These are phyloP conservation scores for Chroicocephalus ridibundus DNA, from an alignment of 2,113 vertebrate genomes.

Conservation along the genomic window DNA sequence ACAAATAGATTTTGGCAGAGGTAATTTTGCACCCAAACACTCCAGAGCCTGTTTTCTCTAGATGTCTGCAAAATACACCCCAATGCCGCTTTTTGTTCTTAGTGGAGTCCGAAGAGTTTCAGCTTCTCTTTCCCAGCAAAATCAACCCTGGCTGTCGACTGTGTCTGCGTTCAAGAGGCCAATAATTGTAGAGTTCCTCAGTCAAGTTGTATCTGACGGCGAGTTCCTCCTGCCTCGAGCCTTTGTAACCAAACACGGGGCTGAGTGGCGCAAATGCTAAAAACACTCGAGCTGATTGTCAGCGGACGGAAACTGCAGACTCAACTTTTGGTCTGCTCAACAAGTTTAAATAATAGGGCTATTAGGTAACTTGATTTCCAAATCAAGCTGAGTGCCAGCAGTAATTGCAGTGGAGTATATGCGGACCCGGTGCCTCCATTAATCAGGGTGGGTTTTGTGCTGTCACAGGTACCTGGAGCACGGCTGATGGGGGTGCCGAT, in stretches of 20 bases:
- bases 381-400: background rate
- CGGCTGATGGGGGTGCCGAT: background rate
- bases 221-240: background rate
- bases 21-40: constrained; percentile 1
- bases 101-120: background rate
- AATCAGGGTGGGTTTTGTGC: background rate
- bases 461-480: background rate
- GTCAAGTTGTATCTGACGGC: background rate
- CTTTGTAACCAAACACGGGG: background rate
- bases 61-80: background rate
- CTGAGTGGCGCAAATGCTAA: background rate
- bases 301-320: background rate
- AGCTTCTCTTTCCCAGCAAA: background rate
- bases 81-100: background rate
- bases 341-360: background rate
- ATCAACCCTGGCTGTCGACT: background rate
- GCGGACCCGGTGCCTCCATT: background rate
- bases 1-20: background rate
- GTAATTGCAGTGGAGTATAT: background rate
- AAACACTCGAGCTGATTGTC: background rate
- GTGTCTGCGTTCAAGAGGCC: background rate
- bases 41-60: background rate
- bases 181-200: background rate
- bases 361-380: background rate
- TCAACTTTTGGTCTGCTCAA: background rate